Conservation (phyloP, 2,888 invertebrate species). For the Oligia strigilis region DNA sequence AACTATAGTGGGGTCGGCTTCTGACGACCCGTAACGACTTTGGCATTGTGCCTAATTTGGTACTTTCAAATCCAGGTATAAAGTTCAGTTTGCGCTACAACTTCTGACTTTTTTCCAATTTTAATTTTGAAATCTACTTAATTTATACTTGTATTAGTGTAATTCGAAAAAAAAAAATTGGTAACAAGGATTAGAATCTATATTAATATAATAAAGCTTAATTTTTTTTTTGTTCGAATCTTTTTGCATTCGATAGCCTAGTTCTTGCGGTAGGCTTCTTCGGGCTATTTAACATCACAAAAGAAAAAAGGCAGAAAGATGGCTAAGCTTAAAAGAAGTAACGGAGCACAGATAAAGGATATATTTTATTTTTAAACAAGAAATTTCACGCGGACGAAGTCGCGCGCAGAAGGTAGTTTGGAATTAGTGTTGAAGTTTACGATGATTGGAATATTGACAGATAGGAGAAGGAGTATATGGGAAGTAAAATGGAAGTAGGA, state of each 20-base stretch:
- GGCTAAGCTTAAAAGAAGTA: too few relatives aligned
- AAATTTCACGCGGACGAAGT: neutral
- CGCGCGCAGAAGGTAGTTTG: neutral
- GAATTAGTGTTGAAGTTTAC: slow-evolving; percentile 25
- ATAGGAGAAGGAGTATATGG: slow-evolving; percentile 9
- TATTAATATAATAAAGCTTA: neutral
- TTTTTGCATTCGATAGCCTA: neutral
- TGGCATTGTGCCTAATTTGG: neutral
- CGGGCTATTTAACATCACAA: too few relatives aligned
- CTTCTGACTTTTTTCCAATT: neutral
- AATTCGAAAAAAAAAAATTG: neutral
- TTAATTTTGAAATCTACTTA: neutral
- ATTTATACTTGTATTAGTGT: neutral
- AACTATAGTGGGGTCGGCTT: neutral
- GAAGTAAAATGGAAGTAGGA: slow-evolving; percentile 43
- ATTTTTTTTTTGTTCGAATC: neutral
- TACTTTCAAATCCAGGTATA: neutral
- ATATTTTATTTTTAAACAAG: too few relatives aligned
- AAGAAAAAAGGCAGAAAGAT: neutral
- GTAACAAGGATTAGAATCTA: neutral
- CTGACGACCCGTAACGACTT: neutral
- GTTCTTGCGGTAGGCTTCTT: neutral
- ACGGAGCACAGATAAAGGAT: too few relatives aligned
- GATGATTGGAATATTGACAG: slow-evolving; percentile 44
- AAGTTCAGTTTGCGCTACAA: neutral